Base-by-base conservation (phyloP, 2,888 invertebrate species). In the Diaphora mendica region DNA sequence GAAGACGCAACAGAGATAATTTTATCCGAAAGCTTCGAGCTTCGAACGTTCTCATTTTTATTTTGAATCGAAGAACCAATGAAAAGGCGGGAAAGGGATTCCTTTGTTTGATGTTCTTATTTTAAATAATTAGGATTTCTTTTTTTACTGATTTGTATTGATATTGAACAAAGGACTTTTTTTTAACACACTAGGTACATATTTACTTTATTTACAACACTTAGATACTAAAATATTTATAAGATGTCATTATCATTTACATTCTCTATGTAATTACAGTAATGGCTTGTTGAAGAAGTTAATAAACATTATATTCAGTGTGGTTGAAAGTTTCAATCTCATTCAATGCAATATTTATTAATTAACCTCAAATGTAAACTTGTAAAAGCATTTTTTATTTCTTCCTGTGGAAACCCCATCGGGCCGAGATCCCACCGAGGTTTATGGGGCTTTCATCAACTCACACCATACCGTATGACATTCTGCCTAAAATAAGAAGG, bases 1-100 rank as follows among this genome's bases (percentile, higher is more conserved):
- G 84, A 94, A 94, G 95, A 94, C 95, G 92, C 90, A 95, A 93
- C 94, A 89, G 93, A 95, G 95, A 95, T 94, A 93, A 94, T 93
- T 93, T 93, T 90, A 93, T 93, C 93, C 92, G 91, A 90, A 91
- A 93, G 93, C 94, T 94, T 85, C 74, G 90, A 92, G 90, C 90
- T 93, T 92, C 89, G 92, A 91, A 94, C 91, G 91, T 88, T 91
- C 81, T 82, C 83, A 82, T 92, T 92, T 91, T 92, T 91, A 91
- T 94, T 93, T 91, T 90, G 83, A 89, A 88, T 86, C 86, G 80
- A 80, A 82, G 85, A 88, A 86, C 93, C 93, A 92, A 92, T 92
- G 88, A 85, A 92, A 92, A 92, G 87, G 86, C 84, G 88, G 81
- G 83, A 78, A 69, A 44, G 33, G 70, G 44, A 77, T 79, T 80